Evolutionary conservation across 1,140 invertebrate species (phyloP).

Genomic region (Drosophila biarmipes): DNA sequence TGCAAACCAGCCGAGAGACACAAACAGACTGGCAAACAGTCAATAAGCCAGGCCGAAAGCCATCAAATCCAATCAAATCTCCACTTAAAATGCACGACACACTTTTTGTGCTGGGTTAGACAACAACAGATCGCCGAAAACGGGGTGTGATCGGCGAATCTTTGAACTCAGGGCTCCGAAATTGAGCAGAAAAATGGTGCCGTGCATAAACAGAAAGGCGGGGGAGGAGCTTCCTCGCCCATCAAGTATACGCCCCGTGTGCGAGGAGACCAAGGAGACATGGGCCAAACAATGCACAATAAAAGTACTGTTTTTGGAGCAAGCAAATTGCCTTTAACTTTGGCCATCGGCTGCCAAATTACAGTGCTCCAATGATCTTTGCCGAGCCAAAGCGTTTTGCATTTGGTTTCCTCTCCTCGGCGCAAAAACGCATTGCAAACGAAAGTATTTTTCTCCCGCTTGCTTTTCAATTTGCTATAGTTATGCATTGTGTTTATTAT

Average conservation of each 20-base stretch:
- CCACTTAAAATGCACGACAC: slow-evolving; percentile 77
- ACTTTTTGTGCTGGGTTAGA: slow-evolving; percentile 45
- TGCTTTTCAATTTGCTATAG: slow-evolving; percentile 68
- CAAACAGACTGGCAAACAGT: slow-evolving; percentile 24
- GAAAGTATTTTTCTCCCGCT: slow-evolving; percentile 59
- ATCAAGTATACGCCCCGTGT: slow-evolving; percentile 49
- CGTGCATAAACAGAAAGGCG: slow-evolving; percentile 54
- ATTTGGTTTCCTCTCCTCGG: slow-evolving; percentile 30
- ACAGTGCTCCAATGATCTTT: slow-evolving; percentile 67
- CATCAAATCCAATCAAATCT: slow-evolving; percentile 57
- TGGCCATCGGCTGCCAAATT: slow-evolving; percentile 46
- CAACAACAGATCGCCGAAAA: slow-evolving; percentile 24
- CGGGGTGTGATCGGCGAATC: slow-evolving; percentile 61
- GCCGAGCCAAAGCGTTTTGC: slow-evolving; percentile 24
- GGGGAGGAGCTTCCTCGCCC: slow-evolving; percentile 14
- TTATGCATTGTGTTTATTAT: slow-evolving; percentile 61
- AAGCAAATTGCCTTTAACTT: slow-evolving; percentile 36
- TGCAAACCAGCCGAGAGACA: slow-evolving; percentile 40
- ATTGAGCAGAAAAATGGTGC: slow-evolving; percentile 35
- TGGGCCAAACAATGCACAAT: slow-evolving; percentile 60
- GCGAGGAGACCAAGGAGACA: slow-evolving; percentile 31
- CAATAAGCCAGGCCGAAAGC: slow-evolving; percentile 25
- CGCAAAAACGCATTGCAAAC: slow-evolving; percentile 64
- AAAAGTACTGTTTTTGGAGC: slow-evolving; percentile 27
- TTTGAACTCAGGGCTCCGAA: slow-evolving; percentile 43